Percentiles rank a stretch among this genome's conserved stretches.
Evolutionary conservation across 53 echinoderm and acorn worm genomes (phyloP).

Genomic region (Luidia sarsii): DNA sequence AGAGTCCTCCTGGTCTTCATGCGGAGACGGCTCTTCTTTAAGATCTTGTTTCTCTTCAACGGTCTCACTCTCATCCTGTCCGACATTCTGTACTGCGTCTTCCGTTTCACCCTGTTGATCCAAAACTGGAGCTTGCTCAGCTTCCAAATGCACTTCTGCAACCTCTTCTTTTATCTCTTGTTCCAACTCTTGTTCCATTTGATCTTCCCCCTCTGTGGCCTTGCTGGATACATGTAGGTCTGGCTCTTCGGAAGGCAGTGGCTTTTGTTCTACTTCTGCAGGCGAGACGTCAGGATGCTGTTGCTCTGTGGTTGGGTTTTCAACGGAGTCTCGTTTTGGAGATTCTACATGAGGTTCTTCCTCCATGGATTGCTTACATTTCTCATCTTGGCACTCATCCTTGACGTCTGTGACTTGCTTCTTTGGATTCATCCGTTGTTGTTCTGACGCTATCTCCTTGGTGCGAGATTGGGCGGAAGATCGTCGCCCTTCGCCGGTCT

Average conservation of each 20-base stretch:
- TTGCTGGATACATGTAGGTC: neutral
- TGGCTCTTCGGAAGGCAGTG: neutral
- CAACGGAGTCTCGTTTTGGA: conserved; percentile 1
- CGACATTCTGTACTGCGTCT: conserved; percentile 8
- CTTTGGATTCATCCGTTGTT: too few relatives aligned
- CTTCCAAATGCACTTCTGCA: conserved; percentile 8
- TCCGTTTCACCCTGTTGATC: conserved; percentile 1
- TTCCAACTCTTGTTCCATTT: conserved; percentile 6
- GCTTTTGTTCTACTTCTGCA: neutral
- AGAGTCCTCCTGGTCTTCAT: neutral
- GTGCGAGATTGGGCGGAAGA: neutral
- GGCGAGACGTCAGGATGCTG: neutral
- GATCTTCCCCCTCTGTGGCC: neutral
- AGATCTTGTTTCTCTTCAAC: neutral
- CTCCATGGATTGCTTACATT: neutral
- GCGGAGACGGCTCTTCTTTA: neutral
- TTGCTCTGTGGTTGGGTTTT: neutral
- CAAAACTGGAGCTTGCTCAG: neutral
- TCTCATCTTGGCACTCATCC: neutral
- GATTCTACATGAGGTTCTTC: conserved; percentile 1
- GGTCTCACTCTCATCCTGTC: neutral
- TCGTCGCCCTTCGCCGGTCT: neutral
- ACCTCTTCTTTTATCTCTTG: neutral
- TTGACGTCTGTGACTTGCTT: neutral
- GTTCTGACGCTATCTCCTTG: neutral